Conservation (phyloP, 1,140 invertebrate genomes). For the Luehdorfia chinensis region DNA sequence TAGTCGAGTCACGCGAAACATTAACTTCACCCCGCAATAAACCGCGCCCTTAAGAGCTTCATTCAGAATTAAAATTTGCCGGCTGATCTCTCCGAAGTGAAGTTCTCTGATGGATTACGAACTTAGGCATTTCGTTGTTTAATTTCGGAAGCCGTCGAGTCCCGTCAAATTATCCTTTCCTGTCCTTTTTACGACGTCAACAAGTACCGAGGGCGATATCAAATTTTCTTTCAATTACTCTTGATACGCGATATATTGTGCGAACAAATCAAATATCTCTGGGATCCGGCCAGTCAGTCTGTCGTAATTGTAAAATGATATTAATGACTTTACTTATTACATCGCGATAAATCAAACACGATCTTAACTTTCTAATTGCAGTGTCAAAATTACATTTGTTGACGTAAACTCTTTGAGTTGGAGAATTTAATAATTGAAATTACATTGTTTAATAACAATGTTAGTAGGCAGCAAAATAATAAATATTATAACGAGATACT, state of each 20-base stretch:
- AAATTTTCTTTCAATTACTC: conserved; percentile 17
- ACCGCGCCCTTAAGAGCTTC: conserved; percentile 67
- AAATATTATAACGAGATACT: too few species aligned
- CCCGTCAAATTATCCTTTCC: conserved; percentile 25
- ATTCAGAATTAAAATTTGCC: conserved; percentile 75
- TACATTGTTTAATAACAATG: too few species aligned
- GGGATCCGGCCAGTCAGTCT: background rate
- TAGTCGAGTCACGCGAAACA: conserved; percentile 75
- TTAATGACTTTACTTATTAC: conserved; percentile 2
- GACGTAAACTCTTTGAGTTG: too few species aligned
- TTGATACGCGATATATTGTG: conserved; percentile 1
- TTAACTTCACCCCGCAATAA: conserved; percentile 69
- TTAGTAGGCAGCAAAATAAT: too few species aligned
- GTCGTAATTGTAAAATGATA: background rate
- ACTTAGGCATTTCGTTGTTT: conserved; percentile 56
- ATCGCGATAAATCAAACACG: background rate
- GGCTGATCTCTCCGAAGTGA: conserved; percentile 60
- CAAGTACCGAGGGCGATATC: conserved; percentile 19
- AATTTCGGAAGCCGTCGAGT: conserved; percentile 33
- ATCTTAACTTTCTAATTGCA: too few species aligned
- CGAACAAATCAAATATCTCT: conserved; percentile 8
- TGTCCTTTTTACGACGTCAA: conserved; percentile 27
- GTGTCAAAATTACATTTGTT: too few species aligned
- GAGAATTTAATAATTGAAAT: too few species aligned
- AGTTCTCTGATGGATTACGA: conserved; percentile 67